Evolutionary conservation across 2,797 vertebrate genomes (phyloP).

Genomic region (Poeciliopsis presidionis): DNA sequence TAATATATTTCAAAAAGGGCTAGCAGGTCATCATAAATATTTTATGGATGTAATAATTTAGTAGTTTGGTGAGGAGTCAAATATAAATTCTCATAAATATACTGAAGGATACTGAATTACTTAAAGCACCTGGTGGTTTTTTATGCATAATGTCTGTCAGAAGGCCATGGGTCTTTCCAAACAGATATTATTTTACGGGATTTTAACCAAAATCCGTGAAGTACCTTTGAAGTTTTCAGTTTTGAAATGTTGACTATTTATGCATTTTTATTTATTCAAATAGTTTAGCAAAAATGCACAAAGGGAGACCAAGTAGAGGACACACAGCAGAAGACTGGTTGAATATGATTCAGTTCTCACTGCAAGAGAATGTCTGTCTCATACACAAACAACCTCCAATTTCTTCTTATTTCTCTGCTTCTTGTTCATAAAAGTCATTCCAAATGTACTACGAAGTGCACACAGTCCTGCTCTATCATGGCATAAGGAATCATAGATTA

Average conservation of each 20-base stretch:
- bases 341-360: slow-evolving; percentile 46
- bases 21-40: slow-evolving; percentile 32
- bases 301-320: slow-evolving; percentile 28
- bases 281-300: slow-evolving; percentile 25
- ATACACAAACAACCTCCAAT: slow-evolving; percentile 12
- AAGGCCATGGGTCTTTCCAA: background rate
- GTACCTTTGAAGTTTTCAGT: background rate
- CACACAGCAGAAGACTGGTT: slow-evolving; percentile 28
- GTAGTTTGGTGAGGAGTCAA: slow-evolving; percentile 31
- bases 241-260: slow-evolving; percentile 13
- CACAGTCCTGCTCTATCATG: slow-evolving; percentile 3
- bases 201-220: background rate
- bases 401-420: slow-evolving; percentile 24
- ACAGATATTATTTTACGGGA: background rate
- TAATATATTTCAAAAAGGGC: slow-evolving; percentile 2
- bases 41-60: slow-evolving; percentile 40
- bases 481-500: background rate
- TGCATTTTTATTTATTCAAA: slow-evolving; percentile 31
- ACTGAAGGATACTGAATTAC: background rate
- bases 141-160: background rate
- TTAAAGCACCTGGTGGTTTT: slow-evolving; percentile 7
- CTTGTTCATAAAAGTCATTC: slow-evolving; percentile 31
- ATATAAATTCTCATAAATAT: slow-evolving; percentile 26
- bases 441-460: slow-evolving; percentile 21
- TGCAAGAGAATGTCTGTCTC: slow-evolving; percentile 31